Evolutionary conservation across 2,888 invertebrate genomes (phyloP), one percentile per base, ranked within the genome.

Genomic region (Graphium colonna): DNA sequence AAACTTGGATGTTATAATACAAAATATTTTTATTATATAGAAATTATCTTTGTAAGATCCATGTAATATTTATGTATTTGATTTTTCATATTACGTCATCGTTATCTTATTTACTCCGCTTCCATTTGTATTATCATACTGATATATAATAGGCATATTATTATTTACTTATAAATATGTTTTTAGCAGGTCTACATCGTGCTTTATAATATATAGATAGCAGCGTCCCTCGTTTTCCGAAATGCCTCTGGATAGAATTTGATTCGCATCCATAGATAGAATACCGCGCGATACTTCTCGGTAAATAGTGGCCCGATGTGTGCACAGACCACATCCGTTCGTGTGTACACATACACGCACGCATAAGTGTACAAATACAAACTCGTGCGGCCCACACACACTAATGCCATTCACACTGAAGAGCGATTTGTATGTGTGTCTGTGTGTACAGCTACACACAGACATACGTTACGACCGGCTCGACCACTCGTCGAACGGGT

Each of bases 271-370:
- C 55, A 56, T 58, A 59, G 52, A 56, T 58, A 59, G 52, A 55
- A 52, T 50, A 21, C 44, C 26, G 42, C 51, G 49, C 46, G 51
- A 56, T 52, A 50, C 43, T 55, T 61, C 60, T 61, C 59, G 53
- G 61, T 61, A 63, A 67, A 65, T 59, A 62, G 60, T 51, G 33
- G 45, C 36, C 50, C 50, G 56, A 59, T 62, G 57, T 63, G 61
- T 67, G 64, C 67, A 65, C 69, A 61, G 68, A 71, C 74, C 74
- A 71, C 79, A 82, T 82, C 80, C 83, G 82, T 75, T 75, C 73
- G 52, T 62, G 62, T 59, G 53, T 62, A 61, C 58, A 64, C 62
- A 57, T 59, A 64, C 62, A 57, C 60, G 50, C 52, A 56, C 58
- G 58, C 41, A 40, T 17, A 38, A n/a, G 36, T 7, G 36, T n/a